A percentile compares a stretch with the other conserved stretches of the same genome.
Conservation (phyloP, 2,113 vertebrate species). For the Fulmarus glacialis region DNA sequence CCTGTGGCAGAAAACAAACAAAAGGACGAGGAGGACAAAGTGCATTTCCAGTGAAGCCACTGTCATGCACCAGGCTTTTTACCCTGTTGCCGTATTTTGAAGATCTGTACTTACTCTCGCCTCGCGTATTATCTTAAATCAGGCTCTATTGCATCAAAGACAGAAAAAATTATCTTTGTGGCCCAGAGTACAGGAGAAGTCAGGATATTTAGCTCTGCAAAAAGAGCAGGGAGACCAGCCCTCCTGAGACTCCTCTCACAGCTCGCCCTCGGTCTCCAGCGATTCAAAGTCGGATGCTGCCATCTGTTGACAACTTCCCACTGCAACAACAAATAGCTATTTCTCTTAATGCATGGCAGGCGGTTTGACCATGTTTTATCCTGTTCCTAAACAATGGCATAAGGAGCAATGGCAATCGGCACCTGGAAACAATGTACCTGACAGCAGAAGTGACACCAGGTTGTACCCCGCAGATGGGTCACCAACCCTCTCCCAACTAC, state of each 20-base stretch:
- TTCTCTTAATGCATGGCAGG: rapidly evolving
- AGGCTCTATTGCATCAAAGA: background rate
- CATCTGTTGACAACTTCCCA: background rate
- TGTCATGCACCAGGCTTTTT: background rate
- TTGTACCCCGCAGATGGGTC: rapidly evolving
- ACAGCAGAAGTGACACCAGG: background rate
- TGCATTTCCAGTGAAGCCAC: background rate
- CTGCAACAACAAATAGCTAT: rapidly evolving
- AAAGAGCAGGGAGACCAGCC: background rate
- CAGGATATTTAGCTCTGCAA: background rate
- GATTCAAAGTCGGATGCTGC: background rate
- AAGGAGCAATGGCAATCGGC: rapidly evolving
- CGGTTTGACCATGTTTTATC: rapidly evolving
- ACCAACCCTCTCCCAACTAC: background rate
- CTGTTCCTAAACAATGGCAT: rapidly evolving
- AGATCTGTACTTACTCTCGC: background rate
- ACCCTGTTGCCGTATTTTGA: background rate
- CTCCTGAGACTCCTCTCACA: rapidly evolving
- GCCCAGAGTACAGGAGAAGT: background rate
- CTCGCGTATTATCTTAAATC: background rate
- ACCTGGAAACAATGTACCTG: rapidly evolving
- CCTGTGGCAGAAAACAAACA: background rate
- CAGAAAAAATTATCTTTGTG: background rate
- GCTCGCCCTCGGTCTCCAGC: rapidly evolving
- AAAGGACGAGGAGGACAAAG: background rate